phyloP scores from a whole-genome alignment of 2,888 invertebrate genomes.

The Reticulitermes lucifugus region DNA sequence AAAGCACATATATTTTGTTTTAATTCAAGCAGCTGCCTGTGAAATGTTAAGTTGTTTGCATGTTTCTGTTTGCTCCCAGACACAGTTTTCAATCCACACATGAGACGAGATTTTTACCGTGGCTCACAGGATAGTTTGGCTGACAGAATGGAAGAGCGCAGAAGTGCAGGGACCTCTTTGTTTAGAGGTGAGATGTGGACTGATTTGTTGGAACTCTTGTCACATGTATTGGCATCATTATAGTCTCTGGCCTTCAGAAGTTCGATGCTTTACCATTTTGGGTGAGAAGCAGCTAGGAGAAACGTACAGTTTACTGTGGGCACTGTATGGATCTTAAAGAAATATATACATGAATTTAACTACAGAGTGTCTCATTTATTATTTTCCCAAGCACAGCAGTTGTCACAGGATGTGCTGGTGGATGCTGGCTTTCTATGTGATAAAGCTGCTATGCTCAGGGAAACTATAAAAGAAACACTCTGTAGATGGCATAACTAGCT shows the following conservation, averaged over 20 bases:
- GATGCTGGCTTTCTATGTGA: too few species aligned
- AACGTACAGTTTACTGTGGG: too few species aligned
- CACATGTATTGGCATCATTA: constrained; percentile 27
- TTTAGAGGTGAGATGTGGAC: constrained; percentile 72
- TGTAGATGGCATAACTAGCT: too few species aligned
- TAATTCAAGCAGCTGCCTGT: not conserved
- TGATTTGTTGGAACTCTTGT: not conserved
- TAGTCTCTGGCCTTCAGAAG: not conserved
- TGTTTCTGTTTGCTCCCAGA: constrained; percentile 51
- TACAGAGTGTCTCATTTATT: too few species aligned
- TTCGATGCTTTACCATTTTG: too few species aligned
- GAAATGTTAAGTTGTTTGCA: constrained; percentile 26
- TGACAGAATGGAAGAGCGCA: constrained; percentile 59
- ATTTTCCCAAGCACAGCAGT: too few species aligned
- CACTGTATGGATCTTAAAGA: too few species aligned
- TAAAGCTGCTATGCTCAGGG: too few species aligned
- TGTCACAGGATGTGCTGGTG: too few species aligned
- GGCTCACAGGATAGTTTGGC: constrained; percentile 92
- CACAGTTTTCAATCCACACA: constrained; percentile 61
- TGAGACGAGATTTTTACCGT: constrained; percentile 92
- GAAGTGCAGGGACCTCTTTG: constrained; percentile 51
- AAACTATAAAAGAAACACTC: too few species aligned
- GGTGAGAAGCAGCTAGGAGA: too few species aligned
- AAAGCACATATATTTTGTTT: constrained; percentile 23
- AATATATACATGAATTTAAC: too few species aligned